Percentiles rank a stretch among this genome's conserved stretches.
These are phyloP conservation scores for Lordiphosa collinella DNA, from an alignment of 1,140 invertebrate genomes.

Conservation along the genomic window DNA sequence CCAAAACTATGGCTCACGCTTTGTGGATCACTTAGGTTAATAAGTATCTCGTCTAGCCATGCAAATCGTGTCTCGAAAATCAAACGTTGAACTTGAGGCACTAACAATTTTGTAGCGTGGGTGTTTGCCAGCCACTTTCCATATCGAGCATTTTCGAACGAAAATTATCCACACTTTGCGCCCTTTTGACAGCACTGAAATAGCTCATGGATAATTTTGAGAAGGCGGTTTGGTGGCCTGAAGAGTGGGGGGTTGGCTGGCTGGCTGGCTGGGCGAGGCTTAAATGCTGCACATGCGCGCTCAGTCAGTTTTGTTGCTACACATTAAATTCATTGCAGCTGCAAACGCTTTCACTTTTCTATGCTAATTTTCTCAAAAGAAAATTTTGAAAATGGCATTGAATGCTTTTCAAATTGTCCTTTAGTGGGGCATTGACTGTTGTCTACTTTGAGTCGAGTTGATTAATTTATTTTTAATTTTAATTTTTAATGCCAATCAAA, in stretches of 20 bases:
- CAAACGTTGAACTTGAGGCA: conserved; percentile 47
- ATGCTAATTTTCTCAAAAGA: conserved; percentile 50
- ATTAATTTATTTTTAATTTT: conserved; percentile 51
- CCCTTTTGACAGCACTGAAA: conserved; percentile 47
- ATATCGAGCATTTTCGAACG: conserved; percentile 23
- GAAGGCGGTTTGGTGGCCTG: neutral
- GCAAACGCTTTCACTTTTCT: conserved; percentile 65
- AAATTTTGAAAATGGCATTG: conserved; percentile 10
- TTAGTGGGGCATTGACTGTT: conserved; percentile 29
- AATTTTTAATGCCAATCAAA: conserved; percentile 38
- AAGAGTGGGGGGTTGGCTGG: neutral
- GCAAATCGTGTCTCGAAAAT: conserved; percentile 49
- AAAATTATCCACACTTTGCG: conserved; percentile 50
- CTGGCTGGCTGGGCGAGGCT: conserved; percentile 32
- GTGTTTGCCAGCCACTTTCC: conserved; percentile 29
- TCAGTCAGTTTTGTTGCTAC: conserved; percentile 30
- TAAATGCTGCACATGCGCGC: conserved; percentile 41
- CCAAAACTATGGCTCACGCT: conserved; percentile 49
- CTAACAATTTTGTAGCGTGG: conserved; percentile 19
- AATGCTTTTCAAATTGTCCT: conserved; percentile 25
- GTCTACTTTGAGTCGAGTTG: too few relatives aligned
- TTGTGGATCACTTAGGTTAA: conserved; percentile 49
- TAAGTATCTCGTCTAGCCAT: conserved; percentile 55
- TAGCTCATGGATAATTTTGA: conserved; percentile 29
- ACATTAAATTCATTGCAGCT: conserved; percentile 68